phyloP scores from a whole-genome alignment of 2,888 invertebrate genomes.

The Cerastis leucographa region DNA sequence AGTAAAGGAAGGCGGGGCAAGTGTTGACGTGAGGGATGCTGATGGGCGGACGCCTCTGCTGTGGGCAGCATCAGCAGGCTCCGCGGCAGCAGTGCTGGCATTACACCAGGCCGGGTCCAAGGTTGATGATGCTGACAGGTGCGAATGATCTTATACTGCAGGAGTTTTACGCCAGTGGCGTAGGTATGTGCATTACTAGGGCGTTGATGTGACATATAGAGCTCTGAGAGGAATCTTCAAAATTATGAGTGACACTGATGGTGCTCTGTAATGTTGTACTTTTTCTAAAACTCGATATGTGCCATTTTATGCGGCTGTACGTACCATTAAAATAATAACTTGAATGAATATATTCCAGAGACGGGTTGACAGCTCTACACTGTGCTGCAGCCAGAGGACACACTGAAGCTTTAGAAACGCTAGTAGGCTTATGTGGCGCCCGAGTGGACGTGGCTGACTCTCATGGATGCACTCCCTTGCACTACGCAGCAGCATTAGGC shows the following conservation, averaged over 20 bases:
- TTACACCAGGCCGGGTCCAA: constrained; percentile 96
- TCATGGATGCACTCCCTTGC: constrained; percentile 98
- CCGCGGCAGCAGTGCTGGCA: constrained; percentile 97
- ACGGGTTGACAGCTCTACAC: constrained; percentile 98
- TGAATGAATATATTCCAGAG: constrained; percentile 90
- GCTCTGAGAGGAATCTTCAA: neutral
- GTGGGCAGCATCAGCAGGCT: constrained; percentile 99
- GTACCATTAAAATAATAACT: neutral
- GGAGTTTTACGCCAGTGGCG: neutral
- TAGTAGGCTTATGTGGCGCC: constrained; percentile 96
- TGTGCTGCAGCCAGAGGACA: constrained; percentile 99
- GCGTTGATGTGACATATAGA: neutral
- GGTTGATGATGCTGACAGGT: constrained; percentile 95
- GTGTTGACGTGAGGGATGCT: constrained; percentile 96
- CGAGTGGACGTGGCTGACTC: constrained; percentile 97
- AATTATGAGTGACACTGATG: neutral
- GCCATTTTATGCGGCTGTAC: neutral
- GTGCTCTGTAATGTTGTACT: neutral
- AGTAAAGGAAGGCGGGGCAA: constrained; percentile 94
- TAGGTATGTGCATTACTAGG: neutral
- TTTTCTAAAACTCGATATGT: neutral
- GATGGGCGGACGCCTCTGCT: constrained; percentile 98
- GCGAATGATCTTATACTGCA: constrained; percentile 44
- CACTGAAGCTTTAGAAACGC: constrained; percentile 96
- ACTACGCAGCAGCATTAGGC: constrained; percentile 98